Evolutionary conservation across 2,888 invertebrate species (phyloP), one percentile per base, ranked within the genome.

Genomic region (Bembecia ichneumoniformis): DNA sequence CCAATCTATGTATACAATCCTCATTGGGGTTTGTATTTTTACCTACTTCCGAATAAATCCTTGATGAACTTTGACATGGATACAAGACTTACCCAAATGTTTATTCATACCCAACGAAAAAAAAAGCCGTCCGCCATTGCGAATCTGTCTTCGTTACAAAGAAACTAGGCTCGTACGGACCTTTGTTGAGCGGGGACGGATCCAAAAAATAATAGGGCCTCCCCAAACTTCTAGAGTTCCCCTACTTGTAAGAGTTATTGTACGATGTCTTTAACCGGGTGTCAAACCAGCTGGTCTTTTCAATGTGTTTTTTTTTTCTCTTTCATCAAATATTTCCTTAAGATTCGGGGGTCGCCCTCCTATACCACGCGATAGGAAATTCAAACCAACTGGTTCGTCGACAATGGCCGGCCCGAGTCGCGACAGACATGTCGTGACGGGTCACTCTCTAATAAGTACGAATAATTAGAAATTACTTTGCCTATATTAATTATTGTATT

Each of bases 201-300:
- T 61, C 57, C 60, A 60, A 68, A 66, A 70, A 73, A 74, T 74
- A 70, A 70, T 62, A 56, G 35, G 13, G 51, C 70, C 66, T 72
- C 75, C 79, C 77, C 77, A 74, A 66, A 76, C 75, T 61, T 65
- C 75, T 78, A 73, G 60, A 63, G 68, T 62, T 64, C 73, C 78
- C 74, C 74, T 53, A 49, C 49, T 75, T 71, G 66, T 68, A 68
- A 78, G 60, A 73, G 65, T 74, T 28, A 28, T 28, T 28, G 71
- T 73, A 78, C 77, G 77, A 74, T 77, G 74, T 74, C 79, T 75
- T 77, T 66, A 67, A 71, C 61, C 69, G 68, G 63, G 62, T 64
- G 68, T 68, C 66, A 68, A 74, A 80, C 81, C 84, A 86, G 82
- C 83, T 84, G 86, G 77, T 75, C 79, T 77, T 79, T 84, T 82